Evolutionary conservation across 92 coral and sea anemone species (phyloP).

Genomic region (Zoanthus sociatus): DNA sequence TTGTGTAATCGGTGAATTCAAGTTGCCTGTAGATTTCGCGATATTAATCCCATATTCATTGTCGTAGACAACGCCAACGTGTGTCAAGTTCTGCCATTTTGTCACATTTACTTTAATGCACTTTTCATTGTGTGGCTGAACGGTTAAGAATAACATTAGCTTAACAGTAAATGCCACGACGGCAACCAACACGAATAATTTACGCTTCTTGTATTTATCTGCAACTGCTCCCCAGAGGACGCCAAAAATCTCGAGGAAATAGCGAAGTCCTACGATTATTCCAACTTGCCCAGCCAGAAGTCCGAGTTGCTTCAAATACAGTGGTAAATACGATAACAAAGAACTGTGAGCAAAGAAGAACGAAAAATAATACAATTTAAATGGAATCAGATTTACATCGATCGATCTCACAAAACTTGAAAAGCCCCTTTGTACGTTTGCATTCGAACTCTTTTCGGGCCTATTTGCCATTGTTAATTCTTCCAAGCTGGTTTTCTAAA

Average conservation of each 20-base stretch:
- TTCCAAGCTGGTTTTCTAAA: neutral
- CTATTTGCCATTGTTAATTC: neutral
- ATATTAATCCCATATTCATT: neutral
- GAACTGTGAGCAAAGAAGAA: slow-evolving; percentile 61
- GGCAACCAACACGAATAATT: slow-evolving; percentile 49
- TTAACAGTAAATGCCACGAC: slow-evolving; percentile 47
- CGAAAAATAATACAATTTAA: slow-evolving; percentile 53
- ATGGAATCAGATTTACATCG: slow-evolving; percentile 55
- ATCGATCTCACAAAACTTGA: neutral
- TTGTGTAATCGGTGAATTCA: neutral
- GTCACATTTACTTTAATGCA: slow-evolving; percentile 39
- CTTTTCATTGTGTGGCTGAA: slow-evolving; percentile 49
- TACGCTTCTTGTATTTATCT: slow-evolving; percentile 59
- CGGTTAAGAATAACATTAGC: slow-evolving; percentile 44
- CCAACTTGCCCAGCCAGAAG: slow-evolving; percentile 57
- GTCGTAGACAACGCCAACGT: neutral
- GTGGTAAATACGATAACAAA: slow-evolving; percentile 53
- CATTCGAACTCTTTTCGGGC: neutral
- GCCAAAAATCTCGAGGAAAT: slow-evolving; percentile 58
- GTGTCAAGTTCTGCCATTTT: neutral
- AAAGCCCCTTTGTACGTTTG: neutral
- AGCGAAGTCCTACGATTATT: slow-evolving; percentile 48
- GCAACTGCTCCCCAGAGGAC: slow-evolving; percentile 59
- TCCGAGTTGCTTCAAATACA: slow-evolving; percentile 64
- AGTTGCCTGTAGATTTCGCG: neutral